Evolutionary conservation across 2,888 invertebrate genomes (phyloP).

Genomic region (Drosophila demipolita): DNA sequence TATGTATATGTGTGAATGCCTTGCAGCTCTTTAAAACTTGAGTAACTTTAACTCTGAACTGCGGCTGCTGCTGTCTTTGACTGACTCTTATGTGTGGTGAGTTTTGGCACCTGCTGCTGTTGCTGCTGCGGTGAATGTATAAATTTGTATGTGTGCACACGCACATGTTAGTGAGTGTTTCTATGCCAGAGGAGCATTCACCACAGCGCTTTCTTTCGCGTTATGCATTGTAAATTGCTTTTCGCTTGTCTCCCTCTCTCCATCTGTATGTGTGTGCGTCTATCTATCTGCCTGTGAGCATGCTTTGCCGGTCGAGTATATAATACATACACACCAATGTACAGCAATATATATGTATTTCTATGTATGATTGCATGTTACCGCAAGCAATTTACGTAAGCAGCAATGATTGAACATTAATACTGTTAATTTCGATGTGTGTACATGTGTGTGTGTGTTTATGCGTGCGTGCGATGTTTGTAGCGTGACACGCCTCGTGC

Average conservation of each 20-base stretch:
- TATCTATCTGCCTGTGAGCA: background rate
- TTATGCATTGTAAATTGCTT: background rate
- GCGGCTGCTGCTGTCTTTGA: background rate
- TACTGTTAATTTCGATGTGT: constrained; percentile 1
- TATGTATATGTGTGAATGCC: constrained; percentile 10
- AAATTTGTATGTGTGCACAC: background rate
- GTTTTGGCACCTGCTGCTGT: constrained; percentile 59
- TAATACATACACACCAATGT: background rate
- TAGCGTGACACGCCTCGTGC: constrained; percentile 61
- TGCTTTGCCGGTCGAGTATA: background rate
- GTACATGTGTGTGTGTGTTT: constrained; percentile 16
- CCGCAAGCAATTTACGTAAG: constrained; percentile 50
- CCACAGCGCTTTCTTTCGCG: constrained; percentile 34
- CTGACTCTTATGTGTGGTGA: constrained; percentile 52
- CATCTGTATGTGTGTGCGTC: background rate
- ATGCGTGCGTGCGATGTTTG: constrained; percentile 53
- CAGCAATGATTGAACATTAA: constrained; percentile 49
- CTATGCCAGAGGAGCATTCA: constrained; percentile 6
- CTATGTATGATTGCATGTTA: constrained; percentile 30
- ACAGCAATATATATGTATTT: background rate
- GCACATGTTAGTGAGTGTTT: background rate
- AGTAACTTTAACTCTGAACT: constrained; percentile 38
- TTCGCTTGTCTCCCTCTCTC: background rate
- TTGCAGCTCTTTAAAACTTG: constrained; percentile 52
- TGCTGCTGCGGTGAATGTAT: background rate